phyloP scores from a whole-genome alignment of 2,888 invertebrate species.

The Metellina segmentata region DNA sequence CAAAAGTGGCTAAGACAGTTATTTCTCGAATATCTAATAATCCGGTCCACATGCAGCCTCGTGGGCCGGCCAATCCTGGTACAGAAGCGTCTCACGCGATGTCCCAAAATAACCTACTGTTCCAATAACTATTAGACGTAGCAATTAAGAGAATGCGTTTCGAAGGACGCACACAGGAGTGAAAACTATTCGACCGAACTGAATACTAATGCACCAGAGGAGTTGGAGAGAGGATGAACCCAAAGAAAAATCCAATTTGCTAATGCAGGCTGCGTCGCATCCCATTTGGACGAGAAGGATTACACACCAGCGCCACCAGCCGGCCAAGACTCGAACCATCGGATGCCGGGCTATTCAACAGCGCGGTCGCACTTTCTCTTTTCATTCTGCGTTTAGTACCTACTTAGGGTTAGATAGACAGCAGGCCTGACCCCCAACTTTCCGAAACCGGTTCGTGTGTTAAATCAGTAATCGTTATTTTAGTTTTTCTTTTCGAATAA shows the following conservation, averaged over 20 bases:
- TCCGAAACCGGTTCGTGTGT: conserved; percentile 58
- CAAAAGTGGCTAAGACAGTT: too few relatives aligned
- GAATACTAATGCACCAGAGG: conserved; percentile 25
- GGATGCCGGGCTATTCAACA: conserved; percentile 12
- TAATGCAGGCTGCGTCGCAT: conserved; percentile 39
- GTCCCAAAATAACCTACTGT: conserved; percentile 24
- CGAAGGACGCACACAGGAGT: neutral
- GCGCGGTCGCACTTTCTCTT: conserved; percentile 64
- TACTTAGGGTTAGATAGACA: conserved; percentile 35
- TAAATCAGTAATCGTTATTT: conserved; percentile 38
- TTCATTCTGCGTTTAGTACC: conserved; percentile 48
- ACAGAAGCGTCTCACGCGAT: neutral
- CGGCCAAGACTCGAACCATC: conserved; percentile 21
- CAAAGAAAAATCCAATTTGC: conserved; percentile 3
- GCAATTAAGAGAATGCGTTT: conserved; percentile 1
- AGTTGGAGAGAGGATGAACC: neutral
- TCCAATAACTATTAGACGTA: conserved; percentile 1
- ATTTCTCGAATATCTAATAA: too few relatives aligned
- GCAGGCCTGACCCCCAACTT: conserved; percentile 23
- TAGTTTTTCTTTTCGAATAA: neutral
- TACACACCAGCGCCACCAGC: conserved; percentile 43
- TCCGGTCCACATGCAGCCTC: too few relatives aligned
- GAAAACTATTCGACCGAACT: conserved; percentile 7
- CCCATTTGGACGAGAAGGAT: conserved; percentile 22
- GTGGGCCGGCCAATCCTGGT: too few relatives aligned